Percentiles rank a stretch among this genome's conserved stretches.
phyloP scores from a whole-genome alignment of 2,888 invertebrate species.

The Hydroisotoma schaefferi region DNA sequence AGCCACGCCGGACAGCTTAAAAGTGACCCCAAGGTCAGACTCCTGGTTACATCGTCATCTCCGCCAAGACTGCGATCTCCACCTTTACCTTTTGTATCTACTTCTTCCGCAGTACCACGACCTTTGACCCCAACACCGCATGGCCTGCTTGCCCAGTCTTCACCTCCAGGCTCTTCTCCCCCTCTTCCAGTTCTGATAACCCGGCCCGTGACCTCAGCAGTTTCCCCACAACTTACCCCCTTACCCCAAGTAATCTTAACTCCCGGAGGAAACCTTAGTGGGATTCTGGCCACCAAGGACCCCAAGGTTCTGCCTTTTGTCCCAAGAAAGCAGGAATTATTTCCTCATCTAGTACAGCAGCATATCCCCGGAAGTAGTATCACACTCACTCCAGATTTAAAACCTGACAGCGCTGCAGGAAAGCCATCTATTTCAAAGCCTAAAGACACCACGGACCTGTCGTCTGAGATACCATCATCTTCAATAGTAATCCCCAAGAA shows the following conservation, averaged over 20 bases:
- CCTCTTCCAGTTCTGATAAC: neutral
- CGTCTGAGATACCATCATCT: too few relatives aligned
- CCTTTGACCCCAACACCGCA: neutral
- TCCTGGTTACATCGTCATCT: too few relatives aligned
- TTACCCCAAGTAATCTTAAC: neutral
- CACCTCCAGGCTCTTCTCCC: too few relatives aligned
- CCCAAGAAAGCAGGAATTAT: slow-evolving; percentile 25
- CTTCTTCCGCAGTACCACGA: neutral
- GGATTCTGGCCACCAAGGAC: neutral
- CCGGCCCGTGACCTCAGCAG: neutral
- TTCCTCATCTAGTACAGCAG: slow-evolving; percentile 27
- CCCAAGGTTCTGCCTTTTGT: neutral
- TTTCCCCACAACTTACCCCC: neutral
- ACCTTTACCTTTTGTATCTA: neutral
- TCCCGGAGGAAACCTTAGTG: too few relatives aligned
- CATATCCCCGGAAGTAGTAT: too few relatives aligned
- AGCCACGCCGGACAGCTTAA: too few relatives aligned
- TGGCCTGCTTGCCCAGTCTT: neutral
- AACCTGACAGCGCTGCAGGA: too few relatives aligned
- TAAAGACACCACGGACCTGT: too few relatives aligned
- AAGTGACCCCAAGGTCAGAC: too few relatives aligned
- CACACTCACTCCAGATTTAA: too few relatives aligned
- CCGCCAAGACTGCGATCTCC: too few relatives aligned
- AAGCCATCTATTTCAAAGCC: too few relatives aligned
- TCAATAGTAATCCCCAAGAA: neutral